Conservation (phyloP, 1,140 invertebrate genomes). For the Papilio dardanus region DNA sequence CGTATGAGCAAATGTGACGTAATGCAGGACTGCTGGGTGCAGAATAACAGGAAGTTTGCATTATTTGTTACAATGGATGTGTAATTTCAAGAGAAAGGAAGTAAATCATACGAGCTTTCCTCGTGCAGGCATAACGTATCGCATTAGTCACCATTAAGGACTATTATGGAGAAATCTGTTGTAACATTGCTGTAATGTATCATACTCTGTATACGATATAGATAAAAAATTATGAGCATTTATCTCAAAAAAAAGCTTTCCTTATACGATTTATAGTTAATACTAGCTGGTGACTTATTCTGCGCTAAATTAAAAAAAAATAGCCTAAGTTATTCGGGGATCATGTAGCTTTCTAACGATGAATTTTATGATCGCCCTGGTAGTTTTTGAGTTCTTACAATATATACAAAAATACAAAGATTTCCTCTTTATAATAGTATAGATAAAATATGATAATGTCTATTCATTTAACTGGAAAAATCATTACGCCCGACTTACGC, state of each 20-base stretch:
- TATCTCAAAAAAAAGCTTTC: not conserved
- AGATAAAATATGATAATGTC: too few species aligned
- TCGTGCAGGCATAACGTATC: conserved; percentile 3
- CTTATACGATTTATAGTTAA: not conserved
- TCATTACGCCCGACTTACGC: too few species aligned
- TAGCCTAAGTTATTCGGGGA: too few species aligned
- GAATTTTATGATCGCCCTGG: too few species aligned
- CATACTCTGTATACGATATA: not conserved
- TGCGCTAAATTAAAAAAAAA: too few species aligned
- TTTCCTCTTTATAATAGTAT: too few species aligned
- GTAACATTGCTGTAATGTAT: conserved; percentile 14
- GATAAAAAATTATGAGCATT: not conserved
- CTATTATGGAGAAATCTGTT: conserved; percentile 15
- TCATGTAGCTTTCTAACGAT: too few species aligned
- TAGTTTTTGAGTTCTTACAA: too few species aligned
- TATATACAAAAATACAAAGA: too few species aligned
- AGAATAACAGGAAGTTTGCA: conserved; percentile 5
- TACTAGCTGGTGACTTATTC: too few species aligned
- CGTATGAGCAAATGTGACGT: not conserved
- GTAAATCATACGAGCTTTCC: conserved; percentile 1
- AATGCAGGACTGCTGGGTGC: not conserved
- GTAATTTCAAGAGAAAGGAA: conserved; percentile 5
- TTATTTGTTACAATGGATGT: conserved; percentile 10
- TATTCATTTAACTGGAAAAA: too few species aligned
- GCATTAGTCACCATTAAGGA: conserved; percentile 22